phyloP scores from a whole-genome alignment of 2,888 invertebrate species.

The Cerastoderma edule region DNA sequence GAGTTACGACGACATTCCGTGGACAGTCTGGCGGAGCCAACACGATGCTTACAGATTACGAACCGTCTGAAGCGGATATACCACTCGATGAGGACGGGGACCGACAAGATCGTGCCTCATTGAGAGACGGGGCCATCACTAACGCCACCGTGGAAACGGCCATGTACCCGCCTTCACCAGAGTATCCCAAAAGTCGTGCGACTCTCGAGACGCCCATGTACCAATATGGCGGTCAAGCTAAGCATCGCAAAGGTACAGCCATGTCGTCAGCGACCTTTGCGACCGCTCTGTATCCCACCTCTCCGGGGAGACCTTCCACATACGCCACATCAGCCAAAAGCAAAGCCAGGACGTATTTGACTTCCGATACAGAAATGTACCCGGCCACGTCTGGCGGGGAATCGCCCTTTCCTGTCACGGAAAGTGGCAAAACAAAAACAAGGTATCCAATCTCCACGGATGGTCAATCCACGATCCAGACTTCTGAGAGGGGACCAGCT shows the following conservation, averaged over 20 bases:
- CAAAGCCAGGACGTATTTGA: slow-evolving; percentile 15
- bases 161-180: slow-evolving; percentile 12
- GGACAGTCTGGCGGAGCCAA: slow-evolving; percentile 16
- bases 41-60: slow-evolving; percentile 12
- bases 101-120: neutral
- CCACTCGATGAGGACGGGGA: neutral
- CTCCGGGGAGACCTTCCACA: slow-evolving; percentile 9
- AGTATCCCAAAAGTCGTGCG: neutral
- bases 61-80: neutral
- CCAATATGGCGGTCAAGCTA: neutral
- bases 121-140: neutral
- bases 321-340: slow-evolving; percentile 17
- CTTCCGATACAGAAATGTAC: slow-evolving; percentile 16
- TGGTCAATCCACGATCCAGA: neutral
- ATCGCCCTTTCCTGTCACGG: neutral
- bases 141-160: neutral
- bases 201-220: slow-evolving; percentile 15
- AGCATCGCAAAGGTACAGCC: neutral
- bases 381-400: neutral
- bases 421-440: neutral
- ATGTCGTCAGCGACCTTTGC: neutral
- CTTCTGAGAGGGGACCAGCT: neutral
- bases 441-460: neutral
- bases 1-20: slow-evolving; percentile 18
- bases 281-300: slow-evolving; percentile 11